phyloP scores from a whole-genome alignment of 2,797 vertebrate genomes.

The Antennarius maculatus region DNA sequence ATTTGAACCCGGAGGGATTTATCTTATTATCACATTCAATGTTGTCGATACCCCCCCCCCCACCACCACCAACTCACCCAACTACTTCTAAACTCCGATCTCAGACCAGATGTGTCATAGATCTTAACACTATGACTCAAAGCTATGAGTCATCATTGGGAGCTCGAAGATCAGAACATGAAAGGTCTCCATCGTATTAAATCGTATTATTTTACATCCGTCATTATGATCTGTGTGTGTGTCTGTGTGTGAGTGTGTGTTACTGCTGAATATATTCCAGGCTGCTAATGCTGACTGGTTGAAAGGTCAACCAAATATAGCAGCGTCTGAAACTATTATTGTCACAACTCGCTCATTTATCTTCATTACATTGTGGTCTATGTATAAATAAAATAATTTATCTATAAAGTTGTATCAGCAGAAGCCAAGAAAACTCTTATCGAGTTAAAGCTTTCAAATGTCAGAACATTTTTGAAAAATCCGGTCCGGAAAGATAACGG shows the following conservation, averaged over 20 bases:
- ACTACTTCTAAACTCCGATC: background rate
- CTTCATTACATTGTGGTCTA: too few relatives aligned
- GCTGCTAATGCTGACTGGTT: background rate
- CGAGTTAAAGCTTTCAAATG: background rate
- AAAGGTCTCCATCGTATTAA: background rate
- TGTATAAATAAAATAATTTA: too few relatives aligned
- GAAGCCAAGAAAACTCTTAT: too few relatives aligned
- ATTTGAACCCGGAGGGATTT: too few relatives aligned
- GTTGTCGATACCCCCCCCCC: too few relatives aligned
- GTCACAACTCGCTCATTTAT: too few relatives aligned
- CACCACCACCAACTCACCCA: too few relatives aligned
- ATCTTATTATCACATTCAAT: too few relatives aligned
- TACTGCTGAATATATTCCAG: background rate
- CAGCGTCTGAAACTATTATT: background rate
- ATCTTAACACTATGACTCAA: constrained; percentile 26
- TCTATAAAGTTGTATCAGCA: too few relatives aligned
- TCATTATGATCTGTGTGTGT: background rate
- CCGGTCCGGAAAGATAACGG: background rate
- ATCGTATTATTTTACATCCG: background rate
- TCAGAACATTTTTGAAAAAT: background rate
- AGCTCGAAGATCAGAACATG: background rate
- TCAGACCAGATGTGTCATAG: constrained; percentile 1
- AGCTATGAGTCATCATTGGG: constrained; percentile 24
- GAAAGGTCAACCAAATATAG: constrained; percentile 1
- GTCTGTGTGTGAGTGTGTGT: constrained; percentile 15